These are phyloP conservation scores for Smithornis capensis DNA, from an alignment of 2,113 vertebrate genomes.

Conservation along the genomic window DNA sequence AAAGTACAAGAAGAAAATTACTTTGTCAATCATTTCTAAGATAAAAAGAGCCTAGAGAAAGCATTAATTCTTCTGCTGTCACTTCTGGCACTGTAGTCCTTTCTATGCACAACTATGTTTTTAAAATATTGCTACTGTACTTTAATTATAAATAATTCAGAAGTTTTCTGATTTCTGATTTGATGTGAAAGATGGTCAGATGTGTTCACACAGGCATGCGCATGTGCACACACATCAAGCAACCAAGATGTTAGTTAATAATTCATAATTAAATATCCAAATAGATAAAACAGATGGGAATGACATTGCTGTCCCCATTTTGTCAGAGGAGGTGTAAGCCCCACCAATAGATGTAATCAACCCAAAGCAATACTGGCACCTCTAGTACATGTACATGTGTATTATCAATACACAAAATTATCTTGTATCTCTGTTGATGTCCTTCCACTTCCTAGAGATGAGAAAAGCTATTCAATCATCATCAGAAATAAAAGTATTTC, in stretches of 20 bases:
- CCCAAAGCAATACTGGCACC: neutral
- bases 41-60: constrained; percentile 59
- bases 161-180: neutral
- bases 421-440: neutral
- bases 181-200: neutral
- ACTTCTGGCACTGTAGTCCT: constrained; percentile 40
- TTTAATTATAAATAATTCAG: constrained; percentile 31
- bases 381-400: neutral
- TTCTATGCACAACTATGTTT: constrained; percentile 1
- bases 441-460: neutral
- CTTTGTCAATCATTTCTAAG: constrained; percentile 70
- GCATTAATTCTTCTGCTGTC: constrained; percentile 64
- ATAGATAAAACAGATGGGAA: neutral
- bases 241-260: neutral
- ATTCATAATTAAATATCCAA: neutral
- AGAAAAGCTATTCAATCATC: neutral
- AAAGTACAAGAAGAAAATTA: constrained; percentile 72
- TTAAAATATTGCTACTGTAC: constrained; percentile 15
- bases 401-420: neutral
- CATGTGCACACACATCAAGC: neutral
- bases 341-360: neutral
- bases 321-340: neutral
- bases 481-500: neutral
- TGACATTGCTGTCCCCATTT: neutral
- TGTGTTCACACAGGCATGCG: neutral